Percentiles rank a stretch among this genome's conserved stretches.
These are phyloP conservation scores for Sturnira hondurensis DNA, from an alignment of 2,113 vertebrate genomes.

Conservation along the genomic window DNA sequence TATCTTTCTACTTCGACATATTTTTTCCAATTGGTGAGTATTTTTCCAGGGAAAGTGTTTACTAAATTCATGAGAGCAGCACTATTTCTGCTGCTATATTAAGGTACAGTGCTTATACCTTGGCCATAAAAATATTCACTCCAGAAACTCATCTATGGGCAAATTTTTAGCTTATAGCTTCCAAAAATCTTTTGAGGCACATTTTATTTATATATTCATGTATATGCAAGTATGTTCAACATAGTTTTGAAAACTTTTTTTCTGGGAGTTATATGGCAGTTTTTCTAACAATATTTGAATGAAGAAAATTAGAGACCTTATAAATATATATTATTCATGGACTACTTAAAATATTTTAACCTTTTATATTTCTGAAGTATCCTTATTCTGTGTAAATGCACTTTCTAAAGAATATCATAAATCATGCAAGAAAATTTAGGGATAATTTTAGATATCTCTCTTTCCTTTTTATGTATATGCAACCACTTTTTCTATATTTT, in stretches of 20 bases:
- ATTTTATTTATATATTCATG: constrained; percentile 60
- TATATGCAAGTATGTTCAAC: constrained; percentile 23
- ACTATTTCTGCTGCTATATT: constrained; percentile 54
- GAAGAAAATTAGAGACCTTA: neutral
- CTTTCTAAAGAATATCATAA: neutral
- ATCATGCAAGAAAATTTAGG: neutral
- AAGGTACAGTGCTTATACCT: constrained; percentile 22
- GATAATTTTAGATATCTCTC: neutral
- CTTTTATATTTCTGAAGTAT: neutral
- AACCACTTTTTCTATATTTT: neutral
- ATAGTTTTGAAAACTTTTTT: constrained; percentile 32
- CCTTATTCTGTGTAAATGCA: neutral
- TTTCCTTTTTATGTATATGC: neutral
- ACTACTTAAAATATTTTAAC: neutral
- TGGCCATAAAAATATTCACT: constrained; percentile 56
- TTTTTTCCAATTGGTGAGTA: constrained; percentile 13
- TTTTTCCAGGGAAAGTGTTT: constrained; percentile 24
- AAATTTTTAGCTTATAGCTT: constrained; percentile 40
- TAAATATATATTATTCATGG: neutral
- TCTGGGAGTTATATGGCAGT: neutral
- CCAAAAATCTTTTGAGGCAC: constrained; percentile 43
- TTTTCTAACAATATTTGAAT: constrained; percentile 45
- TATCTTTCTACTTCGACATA: constrained; percentile 30
- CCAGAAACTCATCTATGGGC: neutral
- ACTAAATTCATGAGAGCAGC: constrained; percentile 50